Percentiles rank a stretch among this genome's conserved stretches.
Evolutionary conservation across 2,113 vertebrate genomes (phyloP).

Genomic region (human): GRCh38 chr1:74776501-74777000

Average conservation of each 20-base stretch:
- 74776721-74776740: constrained; percentile 69
- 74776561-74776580: background rate
- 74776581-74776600: background rate
- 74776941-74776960: background rate
- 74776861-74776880: constrained; percentile 23
- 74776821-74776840: constrained; percentile 55
- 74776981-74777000: background rate
- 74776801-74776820: background rate
- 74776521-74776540: constrained; percentile 18
- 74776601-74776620: constrained; percentile 41
- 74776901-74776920: constrained; percentile 12
- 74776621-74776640: constrained; percentile 69
- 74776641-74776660: constrained; percentile 64
- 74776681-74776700: constrained; percentile 67
- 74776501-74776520: constrained; percentile 33
- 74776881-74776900: constrained; percentile 9
- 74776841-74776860: constrained; percentile 56
- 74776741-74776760: constrained; percentile 62
- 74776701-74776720: constrained; percentile 28
- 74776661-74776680: constrained; percentile 71
- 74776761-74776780: constrained; percentile 58
- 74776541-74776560: background rate
- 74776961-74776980: background rate
- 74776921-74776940: constrained; percentile 21
- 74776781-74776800: constrained; percentile 58